Evolutionary conservation across 2,888 invertebrate genomes (phyloP).

Genomic region (Morinoia aosen): DNA sequence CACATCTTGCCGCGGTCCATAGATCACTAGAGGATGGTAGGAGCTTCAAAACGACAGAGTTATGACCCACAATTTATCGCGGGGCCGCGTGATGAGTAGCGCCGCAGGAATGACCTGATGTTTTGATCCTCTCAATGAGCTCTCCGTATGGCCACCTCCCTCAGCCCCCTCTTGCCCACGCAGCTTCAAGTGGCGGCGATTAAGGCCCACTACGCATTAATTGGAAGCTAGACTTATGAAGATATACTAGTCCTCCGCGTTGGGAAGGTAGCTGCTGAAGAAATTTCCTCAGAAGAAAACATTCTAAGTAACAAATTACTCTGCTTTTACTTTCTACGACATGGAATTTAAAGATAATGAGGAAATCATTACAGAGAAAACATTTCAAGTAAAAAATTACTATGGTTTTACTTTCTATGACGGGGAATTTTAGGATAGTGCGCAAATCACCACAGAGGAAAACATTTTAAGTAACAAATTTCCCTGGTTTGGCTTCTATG

Average conservation of each 20-base stretch:
- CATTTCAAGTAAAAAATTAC: too few relatives aligned
- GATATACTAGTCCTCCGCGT: neutral
- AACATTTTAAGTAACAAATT: too few relatives aligned
- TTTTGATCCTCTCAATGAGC: neutral
- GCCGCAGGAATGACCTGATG: neutral
- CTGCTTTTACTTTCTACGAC: neutral
- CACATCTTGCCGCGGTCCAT: neutral
- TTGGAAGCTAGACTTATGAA: conserved; percentile 3
- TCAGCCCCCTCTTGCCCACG: neutral
- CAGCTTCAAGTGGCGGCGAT: neutral
- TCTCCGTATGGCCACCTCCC: neutral
- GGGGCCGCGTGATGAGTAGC: neutral
- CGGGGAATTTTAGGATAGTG: too few relatives aligned
- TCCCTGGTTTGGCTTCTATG: too few relatives aligned
- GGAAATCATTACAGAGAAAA: too few relatives aligned
- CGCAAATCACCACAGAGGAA: too few relatives aligned
- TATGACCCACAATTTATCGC: neutral
- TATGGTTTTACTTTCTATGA: too few relatives aligned
- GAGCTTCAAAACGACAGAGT: conserved; percentile 8
- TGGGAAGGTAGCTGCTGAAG: neutral
- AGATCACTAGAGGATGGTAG: neutral
- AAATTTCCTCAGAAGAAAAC: neutral
- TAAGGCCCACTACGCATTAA: neutral
- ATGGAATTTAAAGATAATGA: neutral
- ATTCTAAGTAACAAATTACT: neutral